These are phyloP conservation scores for Petrolisthes cinctipes DNA, from an alignment of 2,888 invertebrate genomes.

Conservation along the genomic window DNA sequence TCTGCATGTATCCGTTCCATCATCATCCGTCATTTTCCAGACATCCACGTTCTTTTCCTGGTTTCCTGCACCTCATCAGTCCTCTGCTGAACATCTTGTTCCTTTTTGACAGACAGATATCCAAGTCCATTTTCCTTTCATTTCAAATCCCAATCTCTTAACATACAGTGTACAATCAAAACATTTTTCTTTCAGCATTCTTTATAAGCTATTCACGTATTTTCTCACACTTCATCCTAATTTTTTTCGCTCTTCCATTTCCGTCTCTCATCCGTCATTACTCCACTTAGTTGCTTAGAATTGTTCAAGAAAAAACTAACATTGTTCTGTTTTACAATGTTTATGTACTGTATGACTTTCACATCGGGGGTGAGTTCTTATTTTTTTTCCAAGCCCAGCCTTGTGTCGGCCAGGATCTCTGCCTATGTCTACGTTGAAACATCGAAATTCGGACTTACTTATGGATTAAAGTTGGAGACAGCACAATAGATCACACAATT, in stretches of 20 bases:
- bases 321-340: constrained; percentile 16
- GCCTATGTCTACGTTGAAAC: constrained; percentile 61
- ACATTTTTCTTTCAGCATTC: constrained; percentile 8
- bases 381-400: constrained; percentile 8
- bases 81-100: constrained; percentile 21
- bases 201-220: not conserved
- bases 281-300: constrained; percentile 13
- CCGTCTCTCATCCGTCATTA: constrained; percentile 3
- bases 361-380: constrained; percentile 48
- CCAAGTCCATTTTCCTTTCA: no score
- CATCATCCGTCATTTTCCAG: constrained; percentile 1
- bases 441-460: constrained; percentile 60
- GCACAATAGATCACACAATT: constrained; percentile 62
- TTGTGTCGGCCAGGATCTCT: constrained; percentile 55
- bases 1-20: not conserved
- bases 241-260: not conserved
- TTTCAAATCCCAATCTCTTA: not conserved
- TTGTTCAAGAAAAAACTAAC: not conserved
- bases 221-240: not conserved
- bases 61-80: not conserved
- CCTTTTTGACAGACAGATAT: not conserved
- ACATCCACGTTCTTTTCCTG: not conserved
- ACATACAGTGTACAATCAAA: not conserved
- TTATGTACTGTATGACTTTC: constrained; percentile 22
- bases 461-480: constrained; percentile 54